Evolutionary conservation across 2,888 invertebrate species (phyloP), one percentile per base, ranked within the genome.

Genomic region (Melanostoma mellinum): DNA sequence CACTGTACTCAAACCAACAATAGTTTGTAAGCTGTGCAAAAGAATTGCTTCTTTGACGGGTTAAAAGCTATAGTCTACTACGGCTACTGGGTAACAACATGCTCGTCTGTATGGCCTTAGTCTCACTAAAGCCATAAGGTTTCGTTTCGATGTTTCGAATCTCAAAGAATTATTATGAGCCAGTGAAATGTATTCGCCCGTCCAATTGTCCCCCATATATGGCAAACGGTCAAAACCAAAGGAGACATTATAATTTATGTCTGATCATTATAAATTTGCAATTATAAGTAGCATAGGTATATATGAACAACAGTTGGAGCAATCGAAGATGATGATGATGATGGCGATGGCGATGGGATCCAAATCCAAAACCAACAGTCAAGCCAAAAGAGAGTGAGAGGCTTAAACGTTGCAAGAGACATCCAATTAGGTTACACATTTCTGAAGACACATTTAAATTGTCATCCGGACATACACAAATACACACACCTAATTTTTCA

Each of bases 231-330:
- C 72, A 74, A 71, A 77, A 72, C 42, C 75, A 69, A 80, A 85
- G 46, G 63, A 85, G 80, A 81, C 84, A 86, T 86, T 85, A 86
- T 86, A 86, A 86, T 85, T 86, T 85, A 86, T 86, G 77, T 79
- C 42, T 40, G 65, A 81, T 81, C 75, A 86, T 86, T 86, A 86
- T 85, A 85, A 81, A 86, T 86, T 86, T 86, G 85, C 86, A 86
- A 86, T 86, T 86, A 85, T 86, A 85, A 85, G 72, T 72, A 55
- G 80, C 33, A 56, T 38, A 8, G 9, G 8, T 4, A 5, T 56
- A 5, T 56, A 38, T 38, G 35, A 60, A 46, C 10, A 36, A 6
- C 71, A 40, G 61, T 56, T 53, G 72, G 3, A 42, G 20, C 44
- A 30, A 35, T 4, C 30, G n/a, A 35, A 52, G 65, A 53, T 5